Conservation (phyloP, 2,113 vertebrate species). For the Tachycineta bicolor region DNA sequence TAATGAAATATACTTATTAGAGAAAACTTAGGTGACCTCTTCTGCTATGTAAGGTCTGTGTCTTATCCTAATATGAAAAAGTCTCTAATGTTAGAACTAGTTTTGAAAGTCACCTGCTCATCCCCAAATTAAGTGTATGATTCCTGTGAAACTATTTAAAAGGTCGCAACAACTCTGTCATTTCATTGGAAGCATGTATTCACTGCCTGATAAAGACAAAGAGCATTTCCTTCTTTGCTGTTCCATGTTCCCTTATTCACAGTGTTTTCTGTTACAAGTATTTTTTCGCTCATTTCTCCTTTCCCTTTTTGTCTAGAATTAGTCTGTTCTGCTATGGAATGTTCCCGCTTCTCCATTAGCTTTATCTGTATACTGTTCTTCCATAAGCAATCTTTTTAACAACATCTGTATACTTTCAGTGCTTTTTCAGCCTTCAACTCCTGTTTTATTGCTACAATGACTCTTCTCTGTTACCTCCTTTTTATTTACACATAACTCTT, state of each 20-base stretch:
- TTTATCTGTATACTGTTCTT: background rate
- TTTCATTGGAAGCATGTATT: background rate
- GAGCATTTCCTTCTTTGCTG: background rate
- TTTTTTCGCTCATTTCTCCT: background rate
- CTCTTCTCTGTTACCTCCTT: background rate
- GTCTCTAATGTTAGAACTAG: background rate
- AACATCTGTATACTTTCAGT: background rate
- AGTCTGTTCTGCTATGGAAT: background rate
- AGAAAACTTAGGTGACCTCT: background rate
- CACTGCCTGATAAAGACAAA: background rate
- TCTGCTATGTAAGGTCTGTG: background rate
- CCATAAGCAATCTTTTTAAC: background rate
- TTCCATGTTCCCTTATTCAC: background rate
- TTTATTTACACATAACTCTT: constrained; percentile 21
- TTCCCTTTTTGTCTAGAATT: background rate
- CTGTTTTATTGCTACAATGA: background rate
- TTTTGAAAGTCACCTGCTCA: background rate
- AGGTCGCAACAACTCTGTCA: background rate
- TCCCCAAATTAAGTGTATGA: background rate
- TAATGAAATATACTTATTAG: background rate
- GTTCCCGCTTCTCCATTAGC: background rate
- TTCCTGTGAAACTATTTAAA: background rate
- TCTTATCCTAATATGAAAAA: background rate
- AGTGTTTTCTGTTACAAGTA: background rate
- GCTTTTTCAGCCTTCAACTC: background rate